phyloP scores from a whole-genome alignment of 2,797 vertebrate species.

The Gouania willdenowi region DNA sequence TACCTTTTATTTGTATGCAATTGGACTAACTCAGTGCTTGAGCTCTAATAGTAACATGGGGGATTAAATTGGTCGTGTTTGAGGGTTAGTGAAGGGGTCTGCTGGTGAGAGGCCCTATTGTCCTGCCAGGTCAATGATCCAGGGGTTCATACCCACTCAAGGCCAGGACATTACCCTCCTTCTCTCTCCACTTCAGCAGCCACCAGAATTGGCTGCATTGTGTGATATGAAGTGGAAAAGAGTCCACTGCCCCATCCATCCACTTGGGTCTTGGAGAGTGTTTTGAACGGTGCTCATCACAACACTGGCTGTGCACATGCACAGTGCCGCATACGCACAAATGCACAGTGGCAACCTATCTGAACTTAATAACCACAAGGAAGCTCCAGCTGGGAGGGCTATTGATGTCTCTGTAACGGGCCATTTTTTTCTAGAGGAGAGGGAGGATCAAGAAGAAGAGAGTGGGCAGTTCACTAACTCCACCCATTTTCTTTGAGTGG shows the following conservation, averaged over 20 bases:
- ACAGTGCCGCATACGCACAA: slow-evolving; percentile 26
- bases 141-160: slow-evolving; percentile 67
- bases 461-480: slow-evolving; percentile 73
- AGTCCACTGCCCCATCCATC: slow-evolving; percentile 73
- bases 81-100: slow-evolving; percentile 60
- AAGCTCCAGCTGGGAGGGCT: slow-evolving; percentile 77
- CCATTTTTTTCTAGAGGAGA: slow-evolving; percentile 75
- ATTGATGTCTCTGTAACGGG: slow-evolving; percentile 74
- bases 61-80: slow-evolving; percentile 72
- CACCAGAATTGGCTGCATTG: slow-evolving; percentile 71
- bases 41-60: slow-evolving; percentile 52
- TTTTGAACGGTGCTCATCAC: slow-evolving; percentile 73
- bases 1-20: slow-evolving; percentile 55
- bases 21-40: slow-evolving; percentile 57
- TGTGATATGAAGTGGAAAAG: slow-evolving; percentile 73
- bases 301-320: slow-evolving; percentile 58
- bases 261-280: slow-evolving; percentile 69
- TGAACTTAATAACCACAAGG: slow-evolving; percentile 62
- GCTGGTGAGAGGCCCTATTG: slow-evolving; percentile 60
- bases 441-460: slow-evolving; percentile 72
- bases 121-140: slow-evolving; percentile 63
- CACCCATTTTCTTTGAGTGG: slow-evolving; percentile 72
- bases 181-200: slow-evolving; percentile 68
- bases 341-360: slow-evolving; percentile 26
- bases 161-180: slow-evolving; percentile 66